Evolutionary conservation across 1,140 invertebrate genomes (phyloP).

Genomic region (Zaprionus ghesquierei): DNA sequence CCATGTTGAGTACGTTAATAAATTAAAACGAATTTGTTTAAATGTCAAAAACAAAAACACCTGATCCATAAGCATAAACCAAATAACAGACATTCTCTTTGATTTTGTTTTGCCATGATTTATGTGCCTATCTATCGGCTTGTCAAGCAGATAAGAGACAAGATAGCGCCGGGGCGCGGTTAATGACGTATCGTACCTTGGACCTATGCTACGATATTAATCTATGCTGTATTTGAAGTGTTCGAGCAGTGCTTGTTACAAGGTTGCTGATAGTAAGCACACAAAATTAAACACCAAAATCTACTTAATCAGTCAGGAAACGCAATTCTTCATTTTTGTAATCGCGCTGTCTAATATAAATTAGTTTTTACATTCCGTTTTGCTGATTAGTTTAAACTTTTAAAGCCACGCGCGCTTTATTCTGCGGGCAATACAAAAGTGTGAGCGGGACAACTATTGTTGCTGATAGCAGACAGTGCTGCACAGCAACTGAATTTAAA

Average conservation of each 20-base stretch:
- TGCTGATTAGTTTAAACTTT: neutral
- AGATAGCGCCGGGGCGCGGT: constrained; percentile 2
- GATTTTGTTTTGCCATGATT: constrained; percentile 21
- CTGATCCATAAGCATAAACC: constrained; percentile 4
- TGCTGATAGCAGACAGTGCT: constrained; percentile 25
- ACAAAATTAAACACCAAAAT: neutral
- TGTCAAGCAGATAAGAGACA: neutral
- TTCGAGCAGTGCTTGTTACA: neutral
- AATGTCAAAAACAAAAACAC: constrained; percentile 61
- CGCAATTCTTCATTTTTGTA: neutral
- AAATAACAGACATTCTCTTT: constrained; percentile 18
- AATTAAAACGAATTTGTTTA: constrained; percentile 78
- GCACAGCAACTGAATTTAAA: constrained; percentile 14
- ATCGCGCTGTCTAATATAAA: neutral
- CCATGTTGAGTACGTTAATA: constrained; percentile 79
- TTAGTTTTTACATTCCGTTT: neutral
- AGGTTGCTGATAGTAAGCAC: constrained; percentile 3
- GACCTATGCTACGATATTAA: constrained; percentile 24
- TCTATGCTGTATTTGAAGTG: constrained; percentile 3
- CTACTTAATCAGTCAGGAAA: constrained; percentile 7
- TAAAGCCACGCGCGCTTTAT: constrained; percentile 6
- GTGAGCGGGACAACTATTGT: constrained; percentile 27
- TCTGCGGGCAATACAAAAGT: neutral
- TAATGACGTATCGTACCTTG: constrained; percentile 30
- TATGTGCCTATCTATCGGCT: constrained; percentile 18